Evolutionary conservation across 2,888 invertebrate genomes (phyloP), one percentile per base, ranked within the genome.

Genomic region (Parascotia fuliginaria): DNA sequence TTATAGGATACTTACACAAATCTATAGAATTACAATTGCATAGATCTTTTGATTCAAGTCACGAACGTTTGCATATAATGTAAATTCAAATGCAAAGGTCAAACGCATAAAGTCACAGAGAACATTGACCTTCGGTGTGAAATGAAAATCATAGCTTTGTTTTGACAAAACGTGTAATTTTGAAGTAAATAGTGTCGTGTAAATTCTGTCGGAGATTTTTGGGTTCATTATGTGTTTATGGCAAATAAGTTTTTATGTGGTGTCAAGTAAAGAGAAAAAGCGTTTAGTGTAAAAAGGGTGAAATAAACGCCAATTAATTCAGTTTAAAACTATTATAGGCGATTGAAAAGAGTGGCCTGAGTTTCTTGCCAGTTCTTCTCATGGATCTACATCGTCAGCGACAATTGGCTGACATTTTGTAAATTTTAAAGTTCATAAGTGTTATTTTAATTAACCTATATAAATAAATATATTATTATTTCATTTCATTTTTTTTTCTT

Each of bases 161-260:
- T 12, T 24, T 32, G 13, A 29, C 29, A 29, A 22, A 31, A 29
- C 15, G 14, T 31, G 22, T 38, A 15, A 33, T 44, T 31, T 44
- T 32, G 32, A 29, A 32, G 31, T 49, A 45, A 38, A 64, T 72
- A 73, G 57, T 72, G 73, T 65, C 52, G 53, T 43, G 49, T 57
- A 58, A 65, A 68, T 56, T 49, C 36, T 43, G 19, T 14, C 39
- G 46, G 62, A 69, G 70, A 74, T 68, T 73, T 67, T 68, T 56
- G 63, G 59, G 52, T 72, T 77, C 79, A 77, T 77, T 78, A 79
- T 75, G 77, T 73, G 81, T 73, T 78, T 75, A 79, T 70, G 64
- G 65, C 61, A 75, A 74, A 77, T 71, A 66, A 66, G 47, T 68
- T 73, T 56, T 48, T 49, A 41, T 47, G 28, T 19, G 12, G 50